A percentile compares a stretch with the other conserved stretches of the same genome.
Conservation (phyloP, 2,797 vertebrate species). For the Gadopsis bispinosus region DNA sequence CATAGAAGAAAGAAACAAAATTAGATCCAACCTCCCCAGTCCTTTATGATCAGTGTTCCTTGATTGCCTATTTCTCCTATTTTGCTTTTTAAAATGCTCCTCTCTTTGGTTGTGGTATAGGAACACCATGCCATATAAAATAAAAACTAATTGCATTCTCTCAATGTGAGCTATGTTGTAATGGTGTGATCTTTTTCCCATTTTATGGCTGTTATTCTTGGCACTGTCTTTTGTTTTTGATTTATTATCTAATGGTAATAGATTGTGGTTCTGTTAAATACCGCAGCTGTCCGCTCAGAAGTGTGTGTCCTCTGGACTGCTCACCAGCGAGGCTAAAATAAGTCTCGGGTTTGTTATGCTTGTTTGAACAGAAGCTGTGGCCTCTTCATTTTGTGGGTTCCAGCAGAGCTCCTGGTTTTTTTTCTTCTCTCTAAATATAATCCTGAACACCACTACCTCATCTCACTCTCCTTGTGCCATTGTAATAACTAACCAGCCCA, state of each 20-base stretch:
- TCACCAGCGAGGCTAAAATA: slow-evolving; percentile 80
- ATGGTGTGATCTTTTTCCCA: slow-evolving; percentile 58
- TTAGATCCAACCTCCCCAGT: not conserved
- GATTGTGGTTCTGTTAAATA: slow-evolving; percentile 75
- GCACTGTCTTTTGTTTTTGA: slow-evolving; percentile 71
- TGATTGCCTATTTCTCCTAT: slow-evolving; percentile 39
- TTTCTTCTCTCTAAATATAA: slow-evolving; percentile 76
- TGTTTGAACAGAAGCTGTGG: slow-evolving; percentile 81
- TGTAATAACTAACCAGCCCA: slow-evolving; percentile 56
- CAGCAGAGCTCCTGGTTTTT: slow-evolving; percentile 70
- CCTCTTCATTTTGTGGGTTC: slow-evolving; percentile 81
- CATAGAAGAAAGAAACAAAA: not conserved
- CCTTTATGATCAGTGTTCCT: slow-evolving; percentile 3
- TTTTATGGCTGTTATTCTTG: slow-evolving; percentile 78
- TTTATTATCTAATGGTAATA: slow-evolving; percentile 82
- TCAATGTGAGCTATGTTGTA: slow-evolving; percentile 61
- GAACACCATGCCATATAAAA: slow-evolving; percentile 68
- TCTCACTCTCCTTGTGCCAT: slow-evolving; percentile 59
- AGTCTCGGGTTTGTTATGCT: slow-evolving; percentile 81
- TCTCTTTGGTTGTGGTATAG: slow-evolving; percentile 45
- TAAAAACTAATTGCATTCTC: slow-evolving; percentile 75
- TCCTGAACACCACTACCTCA: slow-evolving; percentile 77
- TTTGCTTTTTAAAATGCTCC: slow-evolving; percentile 49
- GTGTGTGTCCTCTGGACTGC: slow-evolving; percentile 70
- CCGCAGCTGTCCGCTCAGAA: slow-evolving; percentile 72